Percentiles rank a stretch among this genome's conserved stretches.
These are phyloP conservation scores for Silurus lanzhouensis DNA, from an alignment of 2,797 vertebrate species.

Conservation along the genomic window DNA sequence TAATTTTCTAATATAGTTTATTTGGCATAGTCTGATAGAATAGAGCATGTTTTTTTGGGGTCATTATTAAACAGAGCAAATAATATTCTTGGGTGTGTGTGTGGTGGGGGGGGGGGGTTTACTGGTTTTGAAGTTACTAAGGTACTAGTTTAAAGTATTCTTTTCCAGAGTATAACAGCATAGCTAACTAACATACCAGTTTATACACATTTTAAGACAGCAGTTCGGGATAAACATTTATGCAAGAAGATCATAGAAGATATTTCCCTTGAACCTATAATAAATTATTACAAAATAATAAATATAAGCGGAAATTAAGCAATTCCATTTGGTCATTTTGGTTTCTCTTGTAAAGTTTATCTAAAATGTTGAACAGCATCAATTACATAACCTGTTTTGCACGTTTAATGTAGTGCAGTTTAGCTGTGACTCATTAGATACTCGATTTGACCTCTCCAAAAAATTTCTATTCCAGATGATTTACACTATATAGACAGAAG, in stretches of 20 bases:
- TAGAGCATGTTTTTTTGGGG: not conserved
- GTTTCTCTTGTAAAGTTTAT: no score
- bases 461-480: not conserved
- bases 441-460: not conserved
- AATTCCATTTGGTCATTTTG: no score
- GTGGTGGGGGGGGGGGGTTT: no score
- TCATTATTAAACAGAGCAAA: not conserved
- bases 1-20: constrained; percentile 15
- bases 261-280: not conserved
- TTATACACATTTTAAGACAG: not conserved
- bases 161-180: no score
- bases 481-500: not conserved
- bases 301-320: not conserved
- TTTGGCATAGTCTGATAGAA: not conserved
- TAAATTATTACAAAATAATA: not conserved
- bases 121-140: not conserved
- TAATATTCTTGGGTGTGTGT: no score
- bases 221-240: not conserved
- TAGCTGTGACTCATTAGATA: not conserved
- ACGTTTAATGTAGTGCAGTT: not conserved
- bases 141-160: no score
- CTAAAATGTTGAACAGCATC: not conserved
- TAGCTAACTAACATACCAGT: not conserved
- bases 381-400: not conserved
- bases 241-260: not conserved